Evolutionary conservation across 2,797 vertebrate genomes (phyloP), one percentile per base, ranked within the genome.

Genomic region (Chiroxiphia lanceolata): DNA sequence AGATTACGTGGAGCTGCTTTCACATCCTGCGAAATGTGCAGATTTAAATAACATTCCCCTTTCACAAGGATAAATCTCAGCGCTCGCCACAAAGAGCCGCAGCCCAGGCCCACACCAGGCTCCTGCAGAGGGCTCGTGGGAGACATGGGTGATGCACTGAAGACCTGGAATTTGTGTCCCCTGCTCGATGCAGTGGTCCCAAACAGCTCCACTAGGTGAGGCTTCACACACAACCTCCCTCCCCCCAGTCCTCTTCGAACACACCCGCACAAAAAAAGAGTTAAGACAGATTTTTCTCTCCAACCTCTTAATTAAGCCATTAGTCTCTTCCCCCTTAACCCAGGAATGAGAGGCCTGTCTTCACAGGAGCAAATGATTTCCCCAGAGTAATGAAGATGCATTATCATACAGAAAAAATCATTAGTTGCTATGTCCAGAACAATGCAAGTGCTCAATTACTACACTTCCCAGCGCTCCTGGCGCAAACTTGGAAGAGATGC

Each of bases 321-420:
- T 96, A 93, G 83, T 95, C 84, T 93, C 88, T 93, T 84, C 87
- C 86, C 88, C 93, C 88, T 95, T 96, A 94, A 90, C 83, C 91
- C 78, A 93, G 83, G 83, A 88, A 87, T 15, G 80, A 87, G 86
- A 85, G 63, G 90, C 85, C 74, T 94, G 93, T 94, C 94, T 95
- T 94, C 77, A 74, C 54, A 79, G 87, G 59, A 96, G 93, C 91
- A 94, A 87, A 77, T 95, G 89, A 96, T 96, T 96, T 96, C 93
- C 85, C 94, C 61, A 86, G 94, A 95, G 93, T 95, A 97, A 96
- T 91, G 91, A 96, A 96, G 94, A 88, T 21, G 5, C 85, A 96
- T 95, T 97, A 95, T 93, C 92, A 96, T 92, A 94, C 70, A 92
- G 94, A 84, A 91, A 89, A 91, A 96, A 71, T 91, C 92, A 88